Conservation (phyloP, 1,140 invertebrate genomes). For the Asbolus verrucosus region DNA sequence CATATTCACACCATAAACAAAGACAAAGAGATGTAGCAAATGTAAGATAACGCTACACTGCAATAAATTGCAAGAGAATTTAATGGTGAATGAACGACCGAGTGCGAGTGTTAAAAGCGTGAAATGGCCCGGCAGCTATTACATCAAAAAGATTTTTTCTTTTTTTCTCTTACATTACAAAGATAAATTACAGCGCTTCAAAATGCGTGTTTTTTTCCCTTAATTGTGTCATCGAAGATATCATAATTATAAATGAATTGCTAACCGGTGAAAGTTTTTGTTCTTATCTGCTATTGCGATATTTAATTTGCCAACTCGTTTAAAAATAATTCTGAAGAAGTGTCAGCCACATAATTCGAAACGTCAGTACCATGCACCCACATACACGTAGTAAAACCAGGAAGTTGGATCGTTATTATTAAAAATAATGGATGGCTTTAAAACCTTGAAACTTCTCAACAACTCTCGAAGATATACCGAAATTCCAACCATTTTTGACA, state of each 20-base stretch:
- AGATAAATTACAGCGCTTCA: not conserved
- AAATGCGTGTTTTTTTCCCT: too few relatives aligned
- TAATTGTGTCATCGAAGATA: conserved; percentile 7
- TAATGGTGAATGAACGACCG: conserved; percentile 4
- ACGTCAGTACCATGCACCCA: too few relatives aligned
- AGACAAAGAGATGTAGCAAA: conserved; percentile 24
- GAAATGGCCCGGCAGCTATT: too few relatives aligned
- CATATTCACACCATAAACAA: conserved; percentile 23
- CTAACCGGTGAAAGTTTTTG: not conserved
- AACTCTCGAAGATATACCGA: not conserved
- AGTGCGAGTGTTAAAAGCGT: too few relatives aligned
- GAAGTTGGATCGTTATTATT: conserved; percentile 5
- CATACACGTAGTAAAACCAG: not conserved
- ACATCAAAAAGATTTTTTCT: too few relatives aligned
- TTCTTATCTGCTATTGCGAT: too few relatives aligned
- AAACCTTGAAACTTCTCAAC: not conserved
- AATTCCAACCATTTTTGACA: not conserved
- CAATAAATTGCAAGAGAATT: conserved; percentile 9
- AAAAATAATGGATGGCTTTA: too few relatives aligned
- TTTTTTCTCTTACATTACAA: too few relatives aligned
- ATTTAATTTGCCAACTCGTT: too few relatives aligned
- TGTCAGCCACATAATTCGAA: too few relatives aligned
- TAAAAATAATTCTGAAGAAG: too few relatives aligned
- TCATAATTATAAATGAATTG: not conserved
- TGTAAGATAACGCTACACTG: conserved; percentile 3